phyloP scores from a whole-genome alignment of 2,113 vertebrate genomes.

The Saguinus imperator region DNA sequence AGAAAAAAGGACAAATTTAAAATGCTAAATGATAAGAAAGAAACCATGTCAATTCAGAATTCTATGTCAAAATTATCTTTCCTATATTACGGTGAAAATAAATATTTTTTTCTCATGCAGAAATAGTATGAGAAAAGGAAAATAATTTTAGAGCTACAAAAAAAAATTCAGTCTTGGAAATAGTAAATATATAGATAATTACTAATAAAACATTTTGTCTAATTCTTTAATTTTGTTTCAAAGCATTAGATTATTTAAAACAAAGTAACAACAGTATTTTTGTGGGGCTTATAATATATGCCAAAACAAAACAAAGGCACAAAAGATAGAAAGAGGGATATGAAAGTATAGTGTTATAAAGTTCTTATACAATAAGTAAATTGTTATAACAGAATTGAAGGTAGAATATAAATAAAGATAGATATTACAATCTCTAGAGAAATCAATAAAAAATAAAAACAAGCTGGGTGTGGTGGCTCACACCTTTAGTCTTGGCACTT shows the following conservation, averaged over 20 bases:
- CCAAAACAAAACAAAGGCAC: not conserved
- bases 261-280: not conserved
- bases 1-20: not conserved
- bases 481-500: too few relatives aligned
- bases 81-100: not conserved
- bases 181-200: not conserved
- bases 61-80: conserved; percentile 25
- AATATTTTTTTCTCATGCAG: not conserved
- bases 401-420: conserved; percentile 6
- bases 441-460: not conserved
- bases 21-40: not conserved
- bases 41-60: not conserved
- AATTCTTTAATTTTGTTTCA: not conserved
- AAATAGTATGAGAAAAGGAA: not conserved
- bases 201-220: not conserved
- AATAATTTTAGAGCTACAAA: not conserved
- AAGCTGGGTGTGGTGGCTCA: not conserved
- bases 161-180: not conserved
- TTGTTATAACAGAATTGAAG: not conserved
- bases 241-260: not conserved
- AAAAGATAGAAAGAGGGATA: not conserved
- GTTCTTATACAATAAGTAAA: not conserved
- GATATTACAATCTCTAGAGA: not conserved
- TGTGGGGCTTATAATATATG: not conserved
- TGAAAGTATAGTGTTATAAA: not conserved